phyloP scores from a whole-genome alignment of 92 coral and sea anemone species.

The Bergia sp. region DNA sequence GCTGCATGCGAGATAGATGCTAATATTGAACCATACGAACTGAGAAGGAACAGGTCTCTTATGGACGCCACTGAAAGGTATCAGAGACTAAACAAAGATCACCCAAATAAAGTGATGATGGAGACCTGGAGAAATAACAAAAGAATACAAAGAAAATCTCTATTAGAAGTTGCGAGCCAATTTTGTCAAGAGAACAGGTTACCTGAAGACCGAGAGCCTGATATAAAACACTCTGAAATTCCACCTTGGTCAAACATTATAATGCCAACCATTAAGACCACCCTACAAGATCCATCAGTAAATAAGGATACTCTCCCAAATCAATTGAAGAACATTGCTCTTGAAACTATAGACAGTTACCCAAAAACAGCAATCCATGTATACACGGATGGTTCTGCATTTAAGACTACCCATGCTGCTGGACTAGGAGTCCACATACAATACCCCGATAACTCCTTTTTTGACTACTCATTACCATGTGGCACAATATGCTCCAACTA shows the following conservation, averaged over 20 bases:
- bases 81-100: neutral
- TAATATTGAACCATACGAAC: neutral
- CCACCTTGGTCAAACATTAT: neutral
- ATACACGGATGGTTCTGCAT: neutral
- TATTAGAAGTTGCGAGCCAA: neutral
- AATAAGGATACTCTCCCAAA: neutral
- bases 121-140: neutral
- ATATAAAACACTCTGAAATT: neutral
- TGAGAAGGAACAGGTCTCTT: neutral
- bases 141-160: neutral
- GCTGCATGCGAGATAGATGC: neutral
- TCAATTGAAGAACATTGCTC: neutral
- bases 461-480: neutral
- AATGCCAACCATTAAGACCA: neutral
- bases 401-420: neutral
- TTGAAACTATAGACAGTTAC: neutral
- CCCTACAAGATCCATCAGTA: neutral
- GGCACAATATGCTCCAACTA: neutral
- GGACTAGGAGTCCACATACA: neutral
- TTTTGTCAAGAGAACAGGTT: neutral
- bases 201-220: neutral
- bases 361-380: neutral
- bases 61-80: neutral
- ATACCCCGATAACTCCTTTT: neutral
- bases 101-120: neutral